Evolutionary conservation across 1,140 invertebrate genomes (phyloP).

Genomic region (Andricus grossulariae): DNA sequence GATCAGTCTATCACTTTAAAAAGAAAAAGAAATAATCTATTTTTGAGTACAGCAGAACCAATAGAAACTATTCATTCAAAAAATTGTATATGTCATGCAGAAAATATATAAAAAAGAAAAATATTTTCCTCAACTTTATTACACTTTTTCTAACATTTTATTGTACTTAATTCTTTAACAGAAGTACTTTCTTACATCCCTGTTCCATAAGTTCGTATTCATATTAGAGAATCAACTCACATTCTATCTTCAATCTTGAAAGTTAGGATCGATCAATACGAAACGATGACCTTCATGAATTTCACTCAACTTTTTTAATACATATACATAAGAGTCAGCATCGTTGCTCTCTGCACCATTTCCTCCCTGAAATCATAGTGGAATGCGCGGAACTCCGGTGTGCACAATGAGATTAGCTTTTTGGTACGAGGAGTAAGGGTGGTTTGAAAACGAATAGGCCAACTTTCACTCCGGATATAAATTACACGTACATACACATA

Average conservation of each 20-base stretch:
- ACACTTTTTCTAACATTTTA: too few species aligned
- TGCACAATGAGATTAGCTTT: slow-evolving; percentile 29
- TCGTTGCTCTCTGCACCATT: slow-evolving; percentile 25
- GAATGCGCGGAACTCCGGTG: slow-evolving; percentile 22
- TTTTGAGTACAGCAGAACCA: too few species aligned
- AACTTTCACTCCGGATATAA: slow-evolving; percentile 23
- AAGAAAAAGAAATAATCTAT: too few species aligned
- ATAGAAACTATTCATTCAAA: too few species aligned
- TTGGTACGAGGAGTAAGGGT: slow-evolving; percentile 1
- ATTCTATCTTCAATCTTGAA: slow-evolving; percentile 10
- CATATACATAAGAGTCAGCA: slow-evolving; percentile 11
- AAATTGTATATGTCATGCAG: too few species aligned
- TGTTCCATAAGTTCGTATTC: slow-evolving; percentile 22
- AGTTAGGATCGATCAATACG: slow-evolving; percentile 22
- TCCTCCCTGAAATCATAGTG: slow-evolving; percentile 28
- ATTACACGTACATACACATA: neutral
- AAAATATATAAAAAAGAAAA: too few species aligned
- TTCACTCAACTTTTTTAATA: slow-evolving; percentile 21
- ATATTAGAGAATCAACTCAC: slow-evolving; percentile 22
- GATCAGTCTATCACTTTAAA: too few species aligned
- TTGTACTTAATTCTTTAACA: too few species aligned
- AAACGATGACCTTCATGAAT: slow-evolving; percentile 9
- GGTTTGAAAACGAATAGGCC: slow-evolving; percentile 24
- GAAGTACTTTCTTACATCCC: neutral
- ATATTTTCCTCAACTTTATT: too few species aligned